phyloP scores from a whole-genome alignment of 2,888 invertebrate species.

The Glaucopsyche alexis region DNA sequence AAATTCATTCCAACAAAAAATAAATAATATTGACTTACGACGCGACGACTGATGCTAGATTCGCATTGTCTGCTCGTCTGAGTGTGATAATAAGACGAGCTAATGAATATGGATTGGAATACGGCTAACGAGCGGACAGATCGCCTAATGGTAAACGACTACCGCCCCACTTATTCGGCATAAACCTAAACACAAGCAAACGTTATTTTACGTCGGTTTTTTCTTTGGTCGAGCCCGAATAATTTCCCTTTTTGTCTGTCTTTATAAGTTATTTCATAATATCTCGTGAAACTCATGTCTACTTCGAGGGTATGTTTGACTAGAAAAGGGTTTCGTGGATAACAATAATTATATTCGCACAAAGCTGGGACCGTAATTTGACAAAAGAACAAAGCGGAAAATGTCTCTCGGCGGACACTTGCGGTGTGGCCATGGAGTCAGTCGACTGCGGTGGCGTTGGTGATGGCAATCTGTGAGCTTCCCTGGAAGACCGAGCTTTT shows the following conservation, averaged over 20 bases:
- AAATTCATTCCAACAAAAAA: neutral
- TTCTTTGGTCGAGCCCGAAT: too few species aligned
- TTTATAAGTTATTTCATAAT: neutral
- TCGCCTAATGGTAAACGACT: too few species aligned
- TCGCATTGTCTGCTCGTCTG: neutral
- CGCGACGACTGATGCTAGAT: neutral
- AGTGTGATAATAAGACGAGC: neutral
- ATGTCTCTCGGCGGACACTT: neutral
- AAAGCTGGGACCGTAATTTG: constrained; percentile 8
- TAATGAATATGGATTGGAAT: neutral
- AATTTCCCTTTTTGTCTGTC: neutral
- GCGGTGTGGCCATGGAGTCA: neutral
- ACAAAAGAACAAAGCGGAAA: constrained; percentile 11
- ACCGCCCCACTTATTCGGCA: too few species aligned
- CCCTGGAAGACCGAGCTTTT: too few species aligned
- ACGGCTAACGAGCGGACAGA: too few species aligned
- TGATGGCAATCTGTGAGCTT: neutral
- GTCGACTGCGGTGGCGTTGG: neutral
- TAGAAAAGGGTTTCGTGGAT: neutral
- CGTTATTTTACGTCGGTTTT: too few species aligned
- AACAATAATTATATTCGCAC: constrained; percentile 6
- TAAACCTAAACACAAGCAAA: too few species aligned
- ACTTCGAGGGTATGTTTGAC: neutral
- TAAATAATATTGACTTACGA: neutral
- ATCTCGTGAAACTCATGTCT: neutral